phyloP scores from a whole-genome alignment of 1,140 invertebrate species.

The Drosophila littoralis region DNA sequence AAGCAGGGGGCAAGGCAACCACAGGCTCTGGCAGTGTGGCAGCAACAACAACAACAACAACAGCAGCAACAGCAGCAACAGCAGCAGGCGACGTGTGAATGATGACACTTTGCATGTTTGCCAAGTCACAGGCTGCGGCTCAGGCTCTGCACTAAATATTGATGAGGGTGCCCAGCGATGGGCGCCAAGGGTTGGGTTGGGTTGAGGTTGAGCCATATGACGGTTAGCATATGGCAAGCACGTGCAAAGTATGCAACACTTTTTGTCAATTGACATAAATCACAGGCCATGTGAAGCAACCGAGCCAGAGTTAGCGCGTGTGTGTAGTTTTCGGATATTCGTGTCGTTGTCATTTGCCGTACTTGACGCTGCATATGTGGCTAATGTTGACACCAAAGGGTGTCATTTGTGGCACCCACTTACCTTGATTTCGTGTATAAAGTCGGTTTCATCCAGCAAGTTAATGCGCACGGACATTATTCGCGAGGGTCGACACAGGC shows the following conservation, averaged over 20 bases:
- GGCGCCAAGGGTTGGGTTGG: conserved; percentile 11
- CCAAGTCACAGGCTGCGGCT: conserved; percentile 64
- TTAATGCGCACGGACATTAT: conserved; percentile 86
- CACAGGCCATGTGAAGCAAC: conserved; percentile 33
- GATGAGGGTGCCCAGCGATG: conserved; percentile 60
- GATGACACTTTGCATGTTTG: conserved; percentile 83
- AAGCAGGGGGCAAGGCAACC: conserved; percentile 50
- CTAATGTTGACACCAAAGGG: conserved; percentile 41
- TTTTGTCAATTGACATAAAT: conserved; percentile 66
- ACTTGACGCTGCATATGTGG: conserved; percentile 45
- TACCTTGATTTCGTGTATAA: conserved; percentile 88
- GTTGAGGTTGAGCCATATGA: conserved; percentile 10
- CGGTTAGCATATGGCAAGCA: conserved; percentile 51
- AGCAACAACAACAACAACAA: conserved; percentile 36
- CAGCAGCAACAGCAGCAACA: conserved; percentile 31
- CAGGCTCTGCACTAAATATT: conserved; percentile 73
- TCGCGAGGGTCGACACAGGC: conserved; percentile 83
- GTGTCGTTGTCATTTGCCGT: conserved; percentile 11
- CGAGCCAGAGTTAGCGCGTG: not conserved
- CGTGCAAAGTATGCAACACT: conserved; percentile 80
- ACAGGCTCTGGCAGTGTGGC: conserved; percentile 28
- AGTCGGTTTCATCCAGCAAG: conserved; percentile 88
- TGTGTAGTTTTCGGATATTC: not conserved
- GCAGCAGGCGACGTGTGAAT: conserved; percentile 75
- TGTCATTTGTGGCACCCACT: conserved; percentile 66